Base-by-base conservation (phyloP, 2,113 vertebrate species). In the Cyprinodon tularosa region DNA sequence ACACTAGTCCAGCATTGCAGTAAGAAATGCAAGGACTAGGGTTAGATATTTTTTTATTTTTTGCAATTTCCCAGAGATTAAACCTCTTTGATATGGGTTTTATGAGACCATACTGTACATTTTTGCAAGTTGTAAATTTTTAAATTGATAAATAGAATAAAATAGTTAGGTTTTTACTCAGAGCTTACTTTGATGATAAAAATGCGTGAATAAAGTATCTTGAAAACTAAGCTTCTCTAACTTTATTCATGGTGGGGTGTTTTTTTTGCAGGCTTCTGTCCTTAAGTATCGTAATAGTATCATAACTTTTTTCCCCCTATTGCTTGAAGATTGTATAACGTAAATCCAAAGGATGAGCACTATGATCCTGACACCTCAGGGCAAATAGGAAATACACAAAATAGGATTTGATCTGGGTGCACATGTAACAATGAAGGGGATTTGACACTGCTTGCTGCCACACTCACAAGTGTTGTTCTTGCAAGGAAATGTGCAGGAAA, bases 371-470 rank as follows among this genome's bases (percentile, higher is more conserved):
- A 68, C 80, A 78, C 73, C 80, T 68, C 22, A 10, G 68, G 59
- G 45, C 48, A 70, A 67, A 39, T 60, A 29, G 64, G 76, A 73
- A 72, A 71, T 40, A 60, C 42, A 45, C 80, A 71, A 71, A 88
- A 76, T 81, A 14, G 53, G 69, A 86, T 84, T 62, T 45, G 66
- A 83, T 76, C 79, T 76, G 59, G 50, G 37, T 45, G 67, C 38
- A 75, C 48, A 75, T 80, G 68, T 61, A 48, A n/a, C 73, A 76
- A 78, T 84, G 80, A 42, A 13, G 44, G 12, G 71, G 50, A 72
- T 42, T 38, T 14, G 12, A 14, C 44, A 29, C 38, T 42, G 22
- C 29, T 72, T 48, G 20, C 65, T 71, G 62, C 42, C 63, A 57
- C 64, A 68, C 42, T 80, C 39, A 7, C 45, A 57, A 20, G 50